phyloP scores from a whole-genome alignment of 1,140 invertebrate genomes.

The Amyelois transitella region DNA sequence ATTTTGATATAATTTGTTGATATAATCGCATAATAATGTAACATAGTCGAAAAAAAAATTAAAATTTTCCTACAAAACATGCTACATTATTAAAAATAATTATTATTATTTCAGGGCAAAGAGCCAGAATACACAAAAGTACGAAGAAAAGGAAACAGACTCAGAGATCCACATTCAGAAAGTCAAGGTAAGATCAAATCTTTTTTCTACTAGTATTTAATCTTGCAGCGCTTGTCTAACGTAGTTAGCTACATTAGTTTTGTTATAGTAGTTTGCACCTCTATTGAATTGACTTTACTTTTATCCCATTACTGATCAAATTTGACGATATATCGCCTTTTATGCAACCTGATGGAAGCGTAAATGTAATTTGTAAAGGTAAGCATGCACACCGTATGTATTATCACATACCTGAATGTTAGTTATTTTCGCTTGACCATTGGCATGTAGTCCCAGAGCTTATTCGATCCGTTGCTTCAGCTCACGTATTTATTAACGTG shows the following conservation, averaged over 20 bases:
- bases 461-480: neutral
- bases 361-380: constrained; percentile 73
- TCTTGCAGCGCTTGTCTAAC: constrained; percentile 48
- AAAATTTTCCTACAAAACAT: neutral
- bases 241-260: constrained; percentile 68
- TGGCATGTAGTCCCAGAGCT: neutral
- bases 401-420: constrained; percentile 8
- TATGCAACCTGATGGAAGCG: constrained; percentile 72
- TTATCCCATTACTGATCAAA: constrained; percentile 60
- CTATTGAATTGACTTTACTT: constrained; percentile 57
- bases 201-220: neutral
- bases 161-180: constrained; percentile 85
- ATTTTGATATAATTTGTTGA: no score
- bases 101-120: constrained; percentile 77
- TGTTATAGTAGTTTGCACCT: constrained; percentile 69
- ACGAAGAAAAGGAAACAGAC: constrained; percentile 83
- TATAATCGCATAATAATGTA: no score
- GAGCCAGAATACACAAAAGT: constrained; percentile 89
- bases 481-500: neutral
- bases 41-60: no score
- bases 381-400: constrained; percentile 70
- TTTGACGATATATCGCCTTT: constrained; percentile 71
- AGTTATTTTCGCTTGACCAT: neutral
- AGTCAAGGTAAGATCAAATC: constrained; percentile 79
- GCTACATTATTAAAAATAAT: neutral